Conservation (phyloP, 2,888 invertebrate genomes). For the Pristionchus mayeri region DNA sequence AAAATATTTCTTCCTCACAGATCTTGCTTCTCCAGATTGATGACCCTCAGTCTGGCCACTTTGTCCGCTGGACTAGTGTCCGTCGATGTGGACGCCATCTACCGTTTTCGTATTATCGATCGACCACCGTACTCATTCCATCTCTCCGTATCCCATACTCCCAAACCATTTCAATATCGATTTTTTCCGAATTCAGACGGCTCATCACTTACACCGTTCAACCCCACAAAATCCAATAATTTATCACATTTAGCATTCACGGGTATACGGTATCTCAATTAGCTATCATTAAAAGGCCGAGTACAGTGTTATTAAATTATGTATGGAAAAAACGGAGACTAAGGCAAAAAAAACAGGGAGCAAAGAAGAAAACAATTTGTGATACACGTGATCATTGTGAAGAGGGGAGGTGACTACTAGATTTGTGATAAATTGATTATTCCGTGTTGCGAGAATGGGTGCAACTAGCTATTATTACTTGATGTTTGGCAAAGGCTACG, state of each 20-base stretch:
- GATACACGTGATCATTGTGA: constrained; percentile 17
- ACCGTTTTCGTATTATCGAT: neutral
- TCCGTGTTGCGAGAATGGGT: neutral
- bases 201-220: neutral
- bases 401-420: neutral
- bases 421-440: neutral
- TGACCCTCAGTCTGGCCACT: constrained; percentile 12
- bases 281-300: neutral
- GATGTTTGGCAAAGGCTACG: neutral
- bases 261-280: constrained; percentile 28
- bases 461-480: neutral
- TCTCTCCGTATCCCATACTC: neutral
- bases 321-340: neutral
- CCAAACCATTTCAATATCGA: neutral
- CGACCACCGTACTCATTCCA: neutral
- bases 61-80: constrained; percentile 4
- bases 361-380: neutral
- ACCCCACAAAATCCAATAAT: neutral
- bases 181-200: neutral
- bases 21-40: constrained; percentile 36
- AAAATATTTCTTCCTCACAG: neutral
- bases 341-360: neutral
- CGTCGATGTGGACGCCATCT: constrained; percentile 23
- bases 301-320: constrained; percentile 19
- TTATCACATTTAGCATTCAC: constrained; percentile 21